Evolutionary conservation across 1,140 invertebrate genomes (phyloP), one percentile per base, ranked within the genome.

Genomic region (Macrobrachium nipponense): DNA sequence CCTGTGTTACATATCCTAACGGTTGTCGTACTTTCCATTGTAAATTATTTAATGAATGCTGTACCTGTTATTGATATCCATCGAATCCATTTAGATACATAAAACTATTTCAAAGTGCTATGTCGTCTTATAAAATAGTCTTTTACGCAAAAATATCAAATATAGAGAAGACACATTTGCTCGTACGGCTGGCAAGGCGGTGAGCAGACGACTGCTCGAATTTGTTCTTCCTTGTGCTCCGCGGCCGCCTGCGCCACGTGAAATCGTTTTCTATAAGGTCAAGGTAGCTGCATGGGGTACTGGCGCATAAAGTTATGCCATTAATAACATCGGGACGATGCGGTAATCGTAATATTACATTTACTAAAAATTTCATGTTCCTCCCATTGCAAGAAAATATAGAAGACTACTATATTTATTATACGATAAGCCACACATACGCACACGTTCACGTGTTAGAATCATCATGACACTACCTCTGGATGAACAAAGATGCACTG

Each of bases 201-300:
- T 75, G 64, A 66, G 51, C 73, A 66, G 81, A 64, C 72, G 81
- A 77, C 36, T 44, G 44, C 18, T n/a, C 23, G 61, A 64, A 59
- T 44, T 20, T 60, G 44, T 77, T 60, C 75, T 23, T 70, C 15
- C 68, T 51, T 44, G 18, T 60, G 44, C 59, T 60, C 51, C 68
- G n/a, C n/a, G n/a, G n/a, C n/a, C n/a, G 68, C 68, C 68, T 58
- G 73, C 73, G 44, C 73, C 80, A 81, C 64, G 80, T 81, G 80
- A 59, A 68, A 27, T 20, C 64, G 80, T 81, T 81, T 81, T 81
- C 80, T 81, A 70, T 72, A 59, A 80, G 60, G 62, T 64, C 60
- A 80, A 2, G 23, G 8, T 15, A 43, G 66, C 43, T 10, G 64
- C n/a, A 43, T 8, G 51, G 51, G 51, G 51, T 51, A 51, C 51